Evolutionary conservation across 2,888 invertebrate genomes (phyloP), one percentile per base, ranked within the genome.

Genomic region (Plagiodera versicolora): DNA sequence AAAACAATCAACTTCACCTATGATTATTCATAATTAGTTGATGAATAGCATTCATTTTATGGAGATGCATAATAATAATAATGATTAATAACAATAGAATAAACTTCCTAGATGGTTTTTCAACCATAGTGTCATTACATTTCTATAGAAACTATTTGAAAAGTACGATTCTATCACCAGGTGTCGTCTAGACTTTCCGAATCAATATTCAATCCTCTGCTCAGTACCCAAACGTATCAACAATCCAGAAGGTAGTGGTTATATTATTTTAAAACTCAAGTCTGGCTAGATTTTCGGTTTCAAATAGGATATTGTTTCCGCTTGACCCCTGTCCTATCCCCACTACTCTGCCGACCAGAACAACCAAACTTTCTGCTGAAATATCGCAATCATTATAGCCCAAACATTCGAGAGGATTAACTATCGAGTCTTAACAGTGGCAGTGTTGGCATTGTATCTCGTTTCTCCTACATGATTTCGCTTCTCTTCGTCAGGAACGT

Each of bases 351-450:
- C 57, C 48, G 53, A 57, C 53, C 50, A 53, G 53, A 58, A 58
- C 58, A 58, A 61, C 61, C 44, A 53, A 62, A 62, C 49, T 56
- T 56, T 48, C 48, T 61, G 64, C 66, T 73, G 70, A 74, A 74
- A 73, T 74, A 75, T 74, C 73, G 73, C 70, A 70, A 73, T 75
- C 74, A 73, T 75, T 74, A 74, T 71, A 71, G 71, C 72, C 70
- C 72, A 73, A 74, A 74, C 74, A 73, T 72, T 71, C 67, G 68
- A 69, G 54, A 63, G 74, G 73, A 73, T 74, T 74, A 74, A 74
- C 74, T 70, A 71, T 72, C 71, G 70, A 73, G 71, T 69, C 71
- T 71, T 72, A 69, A 67, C 70, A 70, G 70, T 67, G 69, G 68
- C 70, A 63, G 60, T 64, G 65, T 64, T 65, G 54, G 54, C 61